Conservation (phyloP, 2,797 vertebrate genomes). For the Nasua narica region DNA sequence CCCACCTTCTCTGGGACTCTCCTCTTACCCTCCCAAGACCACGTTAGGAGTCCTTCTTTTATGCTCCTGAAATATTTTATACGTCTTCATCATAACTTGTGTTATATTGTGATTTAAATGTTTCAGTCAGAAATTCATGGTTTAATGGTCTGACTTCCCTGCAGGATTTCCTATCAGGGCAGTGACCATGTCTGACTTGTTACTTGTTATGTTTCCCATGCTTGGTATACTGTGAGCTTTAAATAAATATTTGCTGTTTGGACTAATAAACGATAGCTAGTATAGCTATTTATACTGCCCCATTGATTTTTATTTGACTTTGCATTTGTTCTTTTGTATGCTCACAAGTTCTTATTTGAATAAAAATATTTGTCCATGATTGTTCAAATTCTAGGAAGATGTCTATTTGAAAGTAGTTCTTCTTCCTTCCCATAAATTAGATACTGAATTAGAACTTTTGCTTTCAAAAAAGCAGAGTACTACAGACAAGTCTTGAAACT, state of each 20-base stretch:
- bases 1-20: neutral
- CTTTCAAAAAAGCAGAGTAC: neutral
- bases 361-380: conserved; percentile 1
- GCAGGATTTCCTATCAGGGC: neutral
- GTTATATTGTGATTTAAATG: neutral
- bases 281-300: neutral
- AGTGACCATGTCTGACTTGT: neutral
- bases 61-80: neutral
- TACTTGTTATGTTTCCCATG: neutral
- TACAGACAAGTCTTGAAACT: neutral
- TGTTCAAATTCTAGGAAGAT: neutral
- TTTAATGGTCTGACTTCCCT: neutral
- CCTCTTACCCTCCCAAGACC: neutral
- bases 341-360: neutral
- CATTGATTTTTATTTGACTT: neutral
- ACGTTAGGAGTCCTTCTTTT: neutral
- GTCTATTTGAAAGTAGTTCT: neutral
- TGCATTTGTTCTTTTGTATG: neutral
- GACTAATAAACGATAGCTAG: neutral
- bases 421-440: neutral
- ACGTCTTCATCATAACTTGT: neutral
- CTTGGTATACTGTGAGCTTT: neutral
- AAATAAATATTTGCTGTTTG: conserved; percentile 21
- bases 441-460: neutral
- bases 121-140: neutral